These are phyloP conservation scores for Hippopotamus amphibius DNA, from an alignment of 2,113 vertebrate species.

Conservation along the genomic window DNA sequence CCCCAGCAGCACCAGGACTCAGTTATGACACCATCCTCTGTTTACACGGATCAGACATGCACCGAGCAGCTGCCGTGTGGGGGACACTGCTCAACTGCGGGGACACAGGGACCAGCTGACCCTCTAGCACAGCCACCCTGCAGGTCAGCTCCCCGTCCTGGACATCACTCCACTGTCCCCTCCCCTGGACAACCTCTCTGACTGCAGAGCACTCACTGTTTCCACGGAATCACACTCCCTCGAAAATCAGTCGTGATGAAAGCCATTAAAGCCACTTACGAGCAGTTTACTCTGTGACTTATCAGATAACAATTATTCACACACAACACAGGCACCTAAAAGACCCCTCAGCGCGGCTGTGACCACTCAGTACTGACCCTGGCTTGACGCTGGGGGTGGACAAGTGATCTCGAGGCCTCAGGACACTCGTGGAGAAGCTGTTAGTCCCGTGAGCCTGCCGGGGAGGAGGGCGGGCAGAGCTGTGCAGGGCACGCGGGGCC, in stretches of 20 bases:
- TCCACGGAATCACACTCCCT: background rate
- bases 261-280: fast-evolving
- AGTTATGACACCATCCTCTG: fast-evolving
- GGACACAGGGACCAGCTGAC: background rate
- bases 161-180: background rate
- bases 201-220: background rate
- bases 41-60: background rate
- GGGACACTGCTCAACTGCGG: background rate
- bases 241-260: too few relatives aligned
- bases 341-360: background rate
- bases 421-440: background rate
- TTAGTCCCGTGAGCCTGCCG: fast-evolving
- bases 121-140: background rate
- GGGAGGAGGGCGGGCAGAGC: background rate
- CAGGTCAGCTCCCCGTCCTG: background rate
- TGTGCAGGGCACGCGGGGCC: fast-evolving
- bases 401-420: background rate
- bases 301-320: fast-evolving
- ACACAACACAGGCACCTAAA: background rate
- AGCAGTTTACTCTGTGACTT: background rate
- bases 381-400: fast-evolving
- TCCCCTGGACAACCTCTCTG: too few relatives aligned
- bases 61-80: background rate
- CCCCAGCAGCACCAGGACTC: background rate
- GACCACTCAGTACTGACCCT: fast-evolving